Evolutionary conservation across 1,140 invertebrate genomes (phyloP).

Genomic region (Ceratina japonica): DNA sequence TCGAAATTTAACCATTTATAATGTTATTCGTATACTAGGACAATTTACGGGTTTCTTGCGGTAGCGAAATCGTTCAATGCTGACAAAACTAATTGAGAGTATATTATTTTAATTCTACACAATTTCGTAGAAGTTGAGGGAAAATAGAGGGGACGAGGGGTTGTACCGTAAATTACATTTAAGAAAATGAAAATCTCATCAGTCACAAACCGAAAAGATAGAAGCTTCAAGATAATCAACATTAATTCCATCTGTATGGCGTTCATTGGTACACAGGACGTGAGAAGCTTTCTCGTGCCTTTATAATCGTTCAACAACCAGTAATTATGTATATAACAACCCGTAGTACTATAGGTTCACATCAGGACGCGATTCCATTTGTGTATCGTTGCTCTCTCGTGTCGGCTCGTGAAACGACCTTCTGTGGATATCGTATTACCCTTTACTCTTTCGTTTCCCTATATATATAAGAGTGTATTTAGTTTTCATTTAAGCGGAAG

Average conservation of each 20-base stretch:
- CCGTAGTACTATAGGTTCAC: conserved; percentile 17
- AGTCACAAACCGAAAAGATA: conserved; percentile 22
- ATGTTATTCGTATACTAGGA: neutral
- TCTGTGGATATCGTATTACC: conserved; percentile 9
- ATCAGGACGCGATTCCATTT: conserved; percentile 1
- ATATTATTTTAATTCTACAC: neutral
- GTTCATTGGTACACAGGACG: neutral
- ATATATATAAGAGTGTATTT: neutral
- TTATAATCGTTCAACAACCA: conserved; percentile 17
- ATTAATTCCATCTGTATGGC: conserved; percentile 2
- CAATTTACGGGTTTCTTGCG: too few species aligned
- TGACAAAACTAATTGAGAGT: too few species aligned
- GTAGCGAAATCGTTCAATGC: too few species aligned
- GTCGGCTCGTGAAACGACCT: conserved; percentile 20
- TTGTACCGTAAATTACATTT: conserved; percentile 8
- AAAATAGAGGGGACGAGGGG: neutral
- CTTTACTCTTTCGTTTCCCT: neutral
- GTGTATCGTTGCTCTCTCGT: conserved; percentile 17
- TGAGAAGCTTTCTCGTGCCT: neutral
- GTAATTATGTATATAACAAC: conserved; percentile 28
- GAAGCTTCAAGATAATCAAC: conserved; percentile 37
- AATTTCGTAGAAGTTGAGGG: neutral
- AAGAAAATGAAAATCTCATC: conserved; percentile 42
- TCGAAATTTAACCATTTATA: neutral
- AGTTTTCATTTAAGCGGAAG: conserved; percentile 44